Conservation (phyloP, 1,140 invertebrate species). For the Sinonovacula constricta region DNA sequence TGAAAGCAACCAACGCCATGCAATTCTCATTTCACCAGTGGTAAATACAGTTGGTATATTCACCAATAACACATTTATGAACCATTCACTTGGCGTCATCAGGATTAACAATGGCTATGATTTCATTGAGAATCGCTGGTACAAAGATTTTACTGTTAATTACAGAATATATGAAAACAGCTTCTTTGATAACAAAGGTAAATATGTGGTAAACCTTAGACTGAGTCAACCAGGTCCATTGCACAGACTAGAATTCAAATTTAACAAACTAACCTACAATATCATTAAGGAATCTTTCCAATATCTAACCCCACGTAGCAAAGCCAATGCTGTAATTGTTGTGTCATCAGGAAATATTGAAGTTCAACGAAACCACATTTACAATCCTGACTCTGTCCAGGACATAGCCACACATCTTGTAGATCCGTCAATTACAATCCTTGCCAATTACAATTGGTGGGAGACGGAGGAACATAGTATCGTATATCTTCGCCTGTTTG, state of each 20-base stretch:
- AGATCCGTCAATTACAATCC: slow-evolving; percentile 95
- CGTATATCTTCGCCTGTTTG: slow-evolving; percentile 74
- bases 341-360: slow-evolving; percentile 92
- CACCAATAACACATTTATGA: slow-evolving; percentile 88
- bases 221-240: slow-evolving; percentile 90
- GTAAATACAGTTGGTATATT: slow-evolving; percentile 76
- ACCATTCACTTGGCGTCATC: slow-evolving; percentile 89
- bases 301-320: slow-evolving; percentile 84
- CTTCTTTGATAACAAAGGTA: slow-evolving; percentile 91
- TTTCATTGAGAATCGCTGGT: slow-evolving; percentile 77
- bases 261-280: slow-evolving; percentile 93
- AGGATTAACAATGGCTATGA: slow-evolving; percentile 90
- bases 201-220: slow-evolving; percentile 92
- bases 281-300: slow-evolving; percentile 91
- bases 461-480: slow-evolving; percentile 80
- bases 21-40: slow-evolving; percentile 73
- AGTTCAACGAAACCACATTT: slow-evolving; percentile 94
- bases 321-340: slow-evolving; percentile 93
- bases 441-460: slow-evolving; percentile 97
- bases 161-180: slow-evolving; percentile 92
- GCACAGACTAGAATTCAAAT: slow-evolving; percentile 91
- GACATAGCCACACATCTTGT: slow-evolving; percentile 97
- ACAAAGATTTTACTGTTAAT: slow-evolving; percentile 73
- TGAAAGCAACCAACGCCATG: slow-evolving; percentile 71
- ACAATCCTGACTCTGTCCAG: slow-evolving; percentile 91